Evolutionary conservation across 1,140 invertebrate genomes (phyloP), one percentile per base, ranked within the genome.

Genomic region (Chironomus striatipennis): DNA sequence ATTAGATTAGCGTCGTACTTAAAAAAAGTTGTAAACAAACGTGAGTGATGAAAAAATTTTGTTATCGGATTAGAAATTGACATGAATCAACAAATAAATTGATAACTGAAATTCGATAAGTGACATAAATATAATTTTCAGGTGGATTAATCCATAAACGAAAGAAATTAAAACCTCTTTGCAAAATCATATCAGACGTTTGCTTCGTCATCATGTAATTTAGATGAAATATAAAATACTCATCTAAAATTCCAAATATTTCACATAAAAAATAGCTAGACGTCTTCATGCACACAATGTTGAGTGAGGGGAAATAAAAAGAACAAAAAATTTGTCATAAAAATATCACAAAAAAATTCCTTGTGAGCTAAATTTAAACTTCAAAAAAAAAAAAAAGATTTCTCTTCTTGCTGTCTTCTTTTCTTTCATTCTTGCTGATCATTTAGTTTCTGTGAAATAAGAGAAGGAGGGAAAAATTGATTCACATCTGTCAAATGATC

Each of bases 401-500:
- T 34, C 24, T 57, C 47, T 57, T 47, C 43, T 57, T 12, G 9
- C 12, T 57, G 47, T 57, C 12, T 57, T 12, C 47, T 57, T 57
- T 15, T n/a, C 47, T 57, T n/a, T 15, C 9, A n/a, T 15, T 15
- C 47, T 57, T 57, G 12, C 47, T 57, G n/a, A 57, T n/a, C n/a
- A 57, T n/a, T 34, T 57, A n/a, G 47, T 57, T 57, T 57, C 47
- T 57, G 47, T 57, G 47, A 57, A 57, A 57, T 57, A 57, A n/a
- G 12, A 57, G 47, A 57, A 57, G n/a, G n/a, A 57, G 12, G 9
- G 8, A 57, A 57, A 57, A 57, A 57, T 57, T 57, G 47, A 57
- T 57, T 57, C 47, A 57, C 47, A 57, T 57, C 47, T 57, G 47
- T 57, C 47, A 57, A 57, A 57, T 57, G 47, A 57, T 57, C 47